These are phyloP conservation scores for Automeris io DNA, from an alignment of 2,888 invertebrate genomes.

Conservation along the genomic window DNA sequence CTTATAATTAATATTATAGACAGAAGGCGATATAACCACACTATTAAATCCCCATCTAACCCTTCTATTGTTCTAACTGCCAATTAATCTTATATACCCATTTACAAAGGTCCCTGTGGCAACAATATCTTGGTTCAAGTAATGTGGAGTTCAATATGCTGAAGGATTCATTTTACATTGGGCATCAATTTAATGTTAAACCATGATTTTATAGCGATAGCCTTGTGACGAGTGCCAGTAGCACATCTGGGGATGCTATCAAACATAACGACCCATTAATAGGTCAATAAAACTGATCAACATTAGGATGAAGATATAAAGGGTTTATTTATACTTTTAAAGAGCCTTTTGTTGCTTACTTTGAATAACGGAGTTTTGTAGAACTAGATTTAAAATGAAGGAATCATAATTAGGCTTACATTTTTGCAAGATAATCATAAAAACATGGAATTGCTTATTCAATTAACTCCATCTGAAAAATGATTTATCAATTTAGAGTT, in stretches of 20 bases:
- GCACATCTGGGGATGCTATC: constrained; percentile 23
- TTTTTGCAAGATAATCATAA: no score
- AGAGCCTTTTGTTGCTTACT: no score
- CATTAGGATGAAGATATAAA: constrained; percentile 1
- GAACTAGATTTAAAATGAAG: no score
- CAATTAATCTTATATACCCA: constrained; percentile 9
- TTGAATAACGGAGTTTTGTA: not conserved
- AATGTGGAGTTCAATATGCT: not conserved
- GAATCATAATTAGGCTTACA: no score
- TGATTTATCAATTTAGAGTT: no score
- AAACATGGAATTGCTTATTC: no score
- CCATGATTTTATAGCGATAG: constrained; percentile 18
- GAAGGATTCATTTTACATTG: not conserved
- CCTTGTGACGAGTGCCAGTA: constrained; percentile 13
- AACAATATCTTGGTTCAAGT: not conserved
- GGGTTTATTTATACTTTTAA: no score
- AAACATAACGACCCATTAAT: constrained; percentile 24
- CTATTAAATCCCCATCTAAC: not conserved
- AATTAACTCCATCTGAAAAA: no score
- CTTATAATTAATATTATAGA: no score
- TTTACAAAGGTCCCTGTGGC: not conserved
- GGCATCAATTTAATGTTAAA: constrained; percentile 18
- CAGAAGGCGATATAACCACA: not conserved
- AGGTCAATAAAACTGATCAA: constrained; percentile 4
- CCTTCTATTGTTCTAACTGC: constrained; percentile 1